Evolutionary conservation across 2,797 vertebrate genomes (phyloP).

Genomic region (Tapirus indicus): DNA sequence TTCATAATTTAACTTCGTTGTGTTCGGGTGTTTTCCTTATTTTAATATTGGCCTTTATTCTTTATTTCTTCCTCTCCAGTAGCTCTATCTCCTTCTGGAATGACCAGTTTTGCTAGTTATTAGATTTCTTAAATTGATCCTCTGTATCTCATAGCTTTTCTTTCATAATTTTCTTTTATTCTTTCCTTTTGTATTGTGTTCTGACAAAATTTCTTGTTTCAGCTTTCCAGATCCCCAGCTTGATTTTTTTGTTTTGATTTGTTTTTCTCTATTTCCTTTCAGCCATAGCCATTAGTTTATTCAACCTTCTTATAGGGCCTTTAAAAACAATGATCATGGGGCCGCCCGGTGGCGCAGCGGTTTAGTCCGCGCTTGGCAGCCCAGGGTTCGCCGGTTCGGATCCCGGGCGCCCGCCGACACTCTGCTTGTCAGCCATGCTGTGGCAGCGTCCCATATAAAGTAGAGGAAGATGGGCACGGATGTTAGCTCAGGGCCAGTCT

Average conservation of each 20-base stretch:
- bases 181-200: background rate
- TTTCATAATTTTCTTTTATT: background rate
- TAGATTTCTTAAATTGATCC: background rate
- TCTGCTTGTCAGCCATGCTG: too few species aligned
- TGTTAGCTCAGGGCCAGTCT: too few species aligned
- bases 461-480: too few species aligned
- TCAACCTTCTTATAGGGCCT: background rate
- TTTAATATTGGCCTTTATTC: background rate
- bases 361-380: too few species aligned
- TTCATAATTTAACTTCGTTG: background rate
- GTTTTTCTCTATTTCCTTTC: background rate
- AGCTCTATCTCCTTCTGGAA: background rate
- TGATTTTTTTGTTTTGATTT: background rate
- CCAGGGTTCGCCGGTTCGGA: too few species aligned
- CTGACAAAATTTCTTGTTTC: background rate
- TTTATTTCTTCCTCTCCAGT: background rate
- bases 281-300: background rate
- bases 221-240: background rate
- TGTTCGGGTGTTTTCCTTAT: background rate
- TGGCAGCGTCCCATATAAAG: too few species aligned
- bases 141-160: background rate
- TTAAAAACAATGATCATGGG: slow-evolving; percentile 20
- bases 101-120: background rate
- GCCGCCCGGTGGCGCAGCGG: too few species aligned
- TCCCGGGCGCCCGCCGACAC: too few species aligned